Base-by-base conservation (phyloP, 2,113 vertebrate species). In the Anarrhichthys ocellatus region DNA sequence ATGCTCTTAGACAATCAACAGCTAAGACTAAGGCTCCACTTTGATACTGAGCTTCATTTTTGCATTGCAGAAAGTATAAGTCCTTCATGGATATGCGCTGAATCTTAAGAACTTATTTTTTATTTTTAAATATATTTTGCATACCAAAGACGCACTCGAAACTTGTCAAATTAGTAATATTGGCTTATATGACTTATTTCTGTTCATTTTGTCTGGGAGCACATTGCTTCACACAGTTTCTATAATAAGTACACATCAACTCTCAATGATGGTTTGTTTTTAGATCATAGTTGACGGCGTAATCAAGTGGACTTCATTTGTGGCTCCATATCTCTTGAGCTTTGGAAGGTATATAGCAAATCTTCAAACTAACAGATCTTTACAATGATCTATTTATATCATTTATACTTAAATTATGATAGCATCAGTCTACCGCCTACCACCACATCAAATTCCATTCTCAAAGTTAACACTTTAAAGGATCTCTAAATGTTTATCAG, bases 1-100 rank as follows among this genome's bases (percentile, higher is more conserved):
- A 92, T 87, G 78, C 90, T 91, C 76, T 90, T 85, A 91, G 89
- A 93, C 93, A 93, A 94, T 92, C 89, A 90, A 91, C 86, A 81
- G 89, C 89, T 88, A 91, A 90, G 89, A 90, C 92, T 93, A 86
- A 84, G 88, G 85, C 79, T 80, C 32, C 56, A 68, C 89, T 93
- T 92, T 93, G 91, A 93, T 92, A 90, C 80, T 74, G 36, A 82
- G 88, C 75, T 82, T 85, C 81, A 67, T 80, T 90, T 84, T 75
- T 79, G 68, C 69, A 67, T 36, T 59, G 81, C 82, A 80, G 68
- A 40, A 73, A 81, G 78, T 85, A 42, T 80, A 90, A 89, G 83
- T 82, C 84, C 83, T 77, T 36, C 85, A 83, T 78, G 75, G 80
- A 89, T 81, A 86, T 83, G 76, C 1, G 2, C 77, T 72, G 76